Evolutionary conservation across 2,113 vertebrate species (phyloP).

Genomic region (Erythrolamprus reginae): DNA sequence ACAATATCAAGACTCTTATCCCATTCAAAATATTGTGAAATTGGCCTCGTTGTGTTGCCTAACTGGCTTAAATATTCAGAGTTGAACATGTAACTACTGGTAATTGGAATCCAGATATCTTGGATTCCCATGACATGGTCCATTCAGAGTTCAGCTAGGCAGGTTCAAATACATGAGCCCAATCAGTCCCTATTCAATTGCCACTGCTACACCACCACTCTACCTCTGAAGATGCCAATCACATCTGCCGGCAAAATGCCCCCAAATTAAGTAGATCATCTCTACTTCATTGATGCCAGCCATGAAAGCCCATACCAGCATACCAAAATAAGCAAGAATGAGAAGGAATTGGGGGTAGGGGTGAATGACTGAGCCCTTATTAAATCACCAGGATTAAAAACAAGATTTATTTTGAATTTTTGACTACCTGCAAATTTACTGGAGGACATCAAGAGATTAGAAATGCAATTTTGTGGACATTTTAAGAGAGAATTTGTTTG

Average conservation of each 20-base stretch:
- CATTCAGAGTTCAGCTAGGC: background rate
- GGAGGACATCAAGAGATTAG: background rate
- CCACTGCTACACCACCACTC: background rate
- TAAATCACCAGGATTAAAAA: background rate
- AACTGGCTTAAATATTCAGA: background rate
- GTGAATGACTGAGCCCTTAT: background rate
- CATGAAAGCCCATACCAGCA: background rate
- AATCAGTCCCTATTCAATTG: background rate
- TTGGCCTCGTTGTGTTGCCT: background rate
- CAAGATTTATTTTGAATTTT: background rate
- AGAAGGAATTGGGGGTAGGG: background rate
- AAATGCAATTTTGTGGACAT: background rate
- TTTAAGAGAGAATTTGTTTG: background rate
- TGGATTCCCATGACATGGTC: background rate
- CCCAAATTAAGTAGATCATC: background rate
- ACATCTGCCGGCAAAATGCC: background rate
- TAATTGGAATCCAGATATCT: background rate
- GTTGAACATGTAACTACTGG: background rate
- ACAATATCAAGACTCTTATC: background rate
- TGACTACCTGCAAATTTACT: background rate
- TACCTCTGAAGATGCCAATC: background rate
- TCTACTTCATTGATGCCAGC: background rate
- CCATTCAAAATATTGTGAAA: background rate
- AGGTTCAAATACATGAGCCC: background rate
- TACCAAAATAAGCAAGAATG: background rate